Conservation (phyloP, 2,113 vertebrate species). For the Neotoma lepida region DNA sequence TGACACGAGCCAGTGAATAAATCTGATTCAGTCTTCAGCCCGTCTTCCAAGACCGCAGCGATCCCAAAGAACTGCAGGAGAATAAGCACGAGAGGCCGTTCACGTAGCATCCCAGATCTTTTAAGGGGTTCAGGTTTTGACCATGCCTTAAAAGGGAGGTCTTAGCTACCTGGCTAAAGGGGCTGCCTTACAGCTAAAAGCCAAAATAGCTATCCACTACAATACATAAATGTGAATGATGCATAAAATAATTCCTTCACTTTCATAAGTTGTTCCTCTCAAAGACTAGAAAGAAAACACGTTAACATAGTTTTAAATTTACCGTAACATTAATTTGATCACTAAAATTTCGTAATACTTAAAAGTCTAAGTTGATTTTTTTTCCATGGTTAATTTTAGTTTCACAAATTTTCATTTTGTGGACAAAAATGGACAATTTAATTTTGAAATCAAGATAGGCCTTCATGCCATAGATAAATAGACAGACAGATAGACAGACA, state of each 20-base stretch:
- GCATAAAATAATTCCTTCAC: not conserved
- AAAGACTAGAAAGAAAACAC: not conserved
- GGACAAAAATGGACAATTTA: not conserved
- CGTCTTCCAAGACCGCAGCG: too few species aligned
- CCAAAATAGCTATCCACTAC: too few species aligned
- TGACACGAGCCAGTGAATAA: too few species aligned
- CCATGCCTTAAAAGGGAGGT: too few species aligned
- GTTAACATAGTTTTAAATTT: not conserved
- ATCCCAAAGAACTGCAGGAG: too few species aligned
- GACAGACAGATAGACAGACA: not conserved
- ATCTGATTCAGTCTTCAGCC: too few species aligned
- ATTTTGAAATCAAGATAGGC: not conserved
- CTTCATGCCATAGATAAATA: not conserved
- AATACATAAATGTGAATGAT: not conserved
- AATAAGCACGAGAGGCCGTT: too few species aligned
- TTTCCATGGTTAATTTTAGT: not conserved
- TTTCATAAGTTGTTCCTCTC: not conserved
- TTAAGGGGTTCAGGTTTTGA: too few species aligned
- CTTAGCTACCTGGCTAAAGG: too few species aligned
- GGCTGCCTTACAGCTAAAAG: too few species aligned
- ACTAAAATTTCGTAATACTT: not conserved
- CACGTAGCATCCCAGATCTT: too few species aligned
- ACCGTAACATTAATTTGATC: not conserved
- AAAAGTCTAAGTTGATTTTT: not conserved
- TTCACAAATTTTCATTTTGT: not conserved